Evolutionary conservation across 37 sponge, comb jelly and placozoan species (phyloP).

Genomic region (Beroe forskalii): DNA sequence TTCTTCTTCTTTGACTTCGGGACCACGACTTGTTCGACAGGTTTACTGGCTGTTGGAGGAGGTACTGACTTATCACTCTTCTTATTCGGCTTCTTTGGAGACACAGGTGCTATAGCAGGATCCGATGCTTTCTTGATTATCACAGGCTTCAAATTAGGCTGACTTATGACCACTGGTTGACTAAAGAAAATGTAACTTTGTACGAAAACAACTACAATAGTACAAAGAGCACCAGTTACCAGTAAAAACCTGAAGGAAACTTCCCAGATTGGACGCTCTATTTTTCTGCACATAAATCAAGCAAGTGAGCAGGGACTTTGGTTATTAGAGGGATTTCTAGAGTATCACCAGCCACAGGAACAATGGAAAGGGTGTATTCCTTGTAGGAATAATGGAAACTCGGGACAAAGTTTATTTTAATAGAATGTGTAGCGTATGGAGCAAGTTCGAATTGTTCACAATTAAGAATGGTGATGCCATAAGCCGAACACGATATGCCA

Average conservation of each 20-base stretch:
- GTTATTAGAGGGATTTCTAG: constrained; percentile 34
- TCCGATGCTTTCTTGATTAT: constrained; percentile 5
- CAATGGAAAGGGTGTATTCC: constrained; percentile 42
- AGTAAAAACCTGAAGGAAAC: constrained; percentile 47
- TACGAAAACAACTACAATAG: constrained; percentile 48
- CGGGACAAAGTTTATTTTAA: constrained; percentile 23
- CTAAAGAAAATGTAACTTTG: constrained; percentile 63
- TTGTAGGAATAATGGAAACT: constrained; percentile 53
- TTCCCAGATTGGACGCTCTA: constrained; percentile 58
- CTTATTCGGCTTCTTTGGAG: background rate
- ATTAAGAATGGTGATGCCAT: constrained; percentile 5
- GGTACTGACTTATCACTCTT: background rate
- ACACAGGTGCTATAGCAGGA: background rate
- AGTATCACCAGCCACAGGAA: constrained; percentile 15
- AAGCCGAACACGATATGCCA: background rate
- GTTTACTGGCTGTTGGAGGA: background rate
- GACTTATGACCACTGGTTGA: background rate
- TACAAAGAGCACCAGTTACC: constrained; percentile 34
- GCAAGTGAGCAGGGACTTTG: constrained; percentile 47
- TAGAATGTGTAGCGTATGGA: background rate
- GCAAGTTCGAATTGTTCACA: background rate
- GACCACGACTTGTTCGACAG: constrained; percentile 3
- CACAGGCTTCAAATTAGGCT: background rate
- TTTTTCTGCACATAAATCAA: background rate
- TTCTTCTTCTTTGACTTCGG: constrained; percentile 16